Evolutionary conservation across 2,113 vertebrate genomes (phyloP).

Genomic region (Holacanthus passer): DNA sequence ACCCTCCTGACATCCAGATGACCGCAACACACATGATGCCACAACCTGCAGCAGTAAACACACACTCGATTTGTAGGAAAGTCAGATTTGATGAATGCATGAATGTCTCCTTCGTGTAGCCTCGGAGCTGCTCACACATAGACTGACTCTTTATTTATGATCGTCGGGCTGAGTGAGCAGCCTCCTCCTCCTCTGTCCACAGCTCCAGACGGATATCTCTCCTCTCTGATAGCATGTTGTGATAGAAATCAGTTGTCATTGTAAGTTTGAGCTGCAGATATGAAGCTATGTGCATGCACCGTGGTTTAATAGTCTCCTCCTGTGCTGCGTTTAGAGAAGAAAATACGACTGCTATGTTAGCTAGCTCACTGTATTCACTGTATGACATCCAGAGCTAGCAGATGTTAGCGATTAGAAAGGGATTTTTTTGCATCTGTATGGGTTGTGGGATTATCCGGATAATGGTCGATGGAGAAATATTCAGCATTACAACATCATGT

Average conservation of each 20-base stretch:
- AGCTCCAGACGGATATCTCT: constrained; percentile 25
- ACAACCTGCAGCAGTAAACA: background rate
- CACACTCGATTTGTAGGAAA: background rate
- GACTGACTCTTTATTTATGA: background rate
- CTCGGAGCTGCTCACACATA: background rate
- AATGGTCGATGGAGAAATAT: background rate
- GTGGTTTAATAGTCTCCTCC: background rate
- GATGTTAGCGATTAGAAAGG: background rate
- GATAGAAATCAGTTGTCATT: constrained; percentile 48
- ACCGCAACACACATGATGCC: background rate
- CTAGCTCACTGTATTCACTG: constrained; percentile 24
- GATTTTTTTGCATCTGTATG: background rate
- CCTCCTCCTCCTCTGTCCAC: constrained; percentile 16
- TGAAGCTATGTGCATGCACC: constrained; percentile 34
- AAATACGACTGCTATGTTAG: constrained; percentile 34
- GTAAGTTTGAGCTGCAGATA: constrained; percentile 57
- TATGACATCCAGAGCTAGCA: constrained; percentile 9
- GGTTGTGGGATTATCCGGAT: background rate
- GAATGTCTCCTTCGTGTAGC: background rate
- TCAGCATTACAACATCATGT: background rate
- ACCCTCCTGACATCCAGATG: background rate
- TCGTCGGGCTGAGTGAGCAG: constrained; percentile 9
- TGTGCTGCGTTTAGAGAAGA: background rate
- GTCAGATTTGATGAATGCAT: background rate
- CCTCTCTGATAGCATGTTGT: constrained; percentile 51